Evolutionary conservation across 1,140 invertebrate species (phyloP).

Genomic region (Probaryconus sp.): DNA sequence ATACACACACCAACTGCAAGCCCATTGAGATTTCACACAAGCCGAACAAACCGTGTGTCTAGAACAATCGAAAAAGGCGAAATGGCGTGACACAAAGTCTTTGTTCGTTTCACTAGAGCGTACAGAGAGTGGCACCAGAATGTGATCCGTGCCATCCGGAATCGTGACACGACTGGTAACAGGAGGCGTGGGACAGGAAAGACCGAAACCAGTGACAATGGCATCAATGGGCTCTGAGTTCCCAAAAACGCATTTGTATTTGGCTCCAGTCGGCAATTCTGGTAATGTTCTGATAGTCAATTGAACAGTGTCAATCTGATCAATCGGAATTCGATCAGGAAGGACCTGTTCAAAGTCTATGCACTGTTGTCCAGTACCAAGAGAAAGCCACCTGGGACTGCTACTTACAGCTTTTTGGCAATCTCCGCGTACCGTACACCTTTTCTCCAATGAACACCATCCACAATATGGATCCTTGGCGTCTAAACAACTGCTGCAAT

Average conservation of each 20-base stretch:
- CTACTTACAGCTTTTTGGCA: conserved; percentile 92
- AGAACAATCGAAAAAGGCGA: conserved; percentile 96
- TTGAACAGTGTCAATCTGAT: conserved; percentile 89
- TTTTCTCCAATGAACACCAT: conserved; percentile 97
- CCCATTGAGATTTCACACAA: conserved; percentile 93
- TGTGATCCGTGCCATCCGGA: conserved; percentile 89
- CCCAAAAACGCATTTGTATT: conserved; percentile 95
- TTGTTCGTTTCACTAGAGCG: conserved; percentile 95
- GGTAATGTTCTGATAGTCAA: conserved; percentile 93
- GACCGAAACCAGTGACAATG: conserved; percentile 86
- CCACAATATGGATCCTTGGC: conserved; percentile 98
- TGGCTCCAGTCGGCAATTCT: conserved; percentile 90
- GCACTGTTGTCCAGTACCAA: conserved; percentile 94
- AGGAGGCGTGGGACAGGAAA: conserved; percentile 91
- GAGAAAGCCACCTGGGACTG: conserved; percentile 93
- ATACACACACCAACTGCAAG: conserved; percentile 97
- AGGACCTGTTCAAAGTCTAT: conserved; percentile 96
- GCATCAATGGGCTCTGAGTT: conserved; percentile 91
- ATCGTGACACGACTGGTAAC: conserved; percentile 88
- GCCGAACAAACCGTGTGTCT: conserved; percentile 90
- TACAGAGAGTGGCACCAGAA: conserved; percentile 94
- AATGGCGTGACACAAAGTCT: conserved; percentile 95
- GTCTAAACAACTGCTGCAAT: conserved; percentile 93
- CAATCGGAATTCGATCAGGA: conserved; percentile 93
- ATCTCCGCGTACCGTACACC: conserved; percentile 90